Conservation (phyloP, 1,140 invertebrate genomes). For the Nymphalis io region DNA sequence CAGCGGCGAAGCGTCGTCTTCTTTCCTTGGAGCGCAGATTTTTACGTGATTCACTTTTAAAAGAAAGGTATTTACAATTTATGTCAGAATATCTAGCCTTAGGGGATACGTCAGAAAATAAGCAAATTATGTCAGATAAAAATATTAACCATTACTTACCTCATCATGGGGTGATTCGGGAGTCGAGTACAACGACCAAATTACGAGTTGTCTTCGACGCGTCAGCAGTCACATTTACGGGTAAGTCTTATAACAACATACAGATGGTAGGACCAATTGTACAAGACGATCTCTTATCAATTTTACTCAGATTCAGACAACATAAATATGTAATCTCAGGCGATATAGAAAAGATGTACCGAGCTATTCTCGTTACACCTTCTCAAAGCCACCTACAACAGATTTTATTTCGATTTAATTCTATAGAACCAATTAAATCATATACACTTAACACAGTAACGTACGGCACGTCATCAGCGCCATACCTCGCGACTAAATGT, state of each 20-base stretch:
- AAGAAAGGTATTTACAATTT: neutral
- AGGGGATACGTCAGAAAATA: constrained; percentile 8
- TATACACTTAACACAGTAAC: constrained; percentile 47
- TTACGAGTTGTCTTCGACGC: constrained; percentile 12
- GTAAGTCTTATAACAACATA: constrained; percentile 8
- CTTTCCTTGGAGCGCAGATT: no score
- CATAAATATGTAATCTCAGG: constrained; percentile 48
- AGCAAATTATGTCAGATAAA: neutral
- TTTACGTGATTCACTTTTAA: constrained; percentile 1
- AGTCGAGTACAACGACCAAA: constrained; percentile 8
- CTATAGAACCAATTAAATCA: constrained; percentile 27
- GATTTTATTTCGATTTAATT: constrained; percentile 44
- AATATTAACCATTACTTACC: constrained; percentile 5
- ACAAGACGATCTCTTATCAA: constrained; percentile 61
- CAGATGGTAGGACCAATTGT: constrained; percentile 55
- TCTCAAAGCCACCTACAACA: constrained; percentile 48
- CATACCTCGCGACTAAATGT: neutral
- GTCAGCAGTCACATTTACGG: neutral
- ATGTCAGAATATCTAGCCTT: neutral
- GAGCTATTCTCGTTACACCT: constrained; percentile 47
- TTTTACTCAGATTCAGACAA: constrained; percentile 53
- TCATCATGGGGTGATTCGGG: constrained; percentile 11
- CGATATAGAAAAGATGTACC: constrained; percentile 65
- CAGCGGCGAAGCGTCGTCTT: no score
- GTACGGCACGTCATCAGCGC: constrained; percentile 28